Base-by-base conservation (phyloP, 92 coral and sea anemone species). In the Diadumene lineata region DNA sequence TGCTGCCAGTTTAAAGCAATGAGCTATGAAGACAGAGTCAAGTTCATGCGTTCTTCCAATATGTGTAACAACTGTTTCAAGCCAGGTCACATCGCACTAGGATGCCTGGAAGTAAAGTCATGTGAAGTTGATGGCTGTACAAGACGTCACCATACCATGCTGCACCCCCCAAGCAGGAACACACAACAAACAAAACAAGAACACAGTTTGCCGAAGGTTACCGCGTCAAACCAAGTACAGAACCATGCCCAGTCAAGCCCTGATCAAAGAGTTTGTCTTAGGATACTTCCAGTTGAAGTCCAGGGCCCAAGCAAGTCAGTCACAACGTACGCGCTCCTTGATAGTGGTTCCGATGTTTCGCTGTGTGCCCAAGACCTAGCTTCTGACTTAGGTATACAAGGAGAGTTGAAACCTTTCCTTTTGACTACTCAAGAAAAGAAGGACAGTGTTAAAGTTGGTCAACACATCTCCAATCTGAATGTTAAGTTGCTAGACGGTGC, bases 111-210 rank as follows among this genome's bases (percentile, higher is more conserved):
- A 38, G 13, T 6, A 6, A 24, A 23, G 32, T 48, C 62, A n/a
- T 81, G 86, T 60, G 70, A 75, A 38, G 53, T 82, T 15, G 67
- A 56, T 23, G 90, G 86, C 0, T 76, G 86, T 43, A 33, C 31
- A 28, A 61, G 72, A 51, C 77, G 73, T 38, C 83, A 86, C 43
- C 74, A 62, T 76, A 67, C 70, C 1, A 16, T 76, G 27, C 53
- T 81, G 75, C 90, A 81, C 64, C 79, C 74, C 8, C 70, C 79
- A n/a, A 23, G 48, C 50, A 53, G 60, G 13, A 38, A 38, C 48
- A 38, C 7, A 4, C 6, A 6, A 38, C 48, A 6, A 38, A 38
- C 6, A 4, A 6, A 38, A 13, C 48, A 38, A 4, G 48, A 38
- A 38, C 6, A 13, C 7, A 4, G 7, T 4, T 6, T 4, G 13